Evolutionary conservation across 2,888 invertebrate species (phyloP).

Genomic region (Phengaris alcon): DNA sequence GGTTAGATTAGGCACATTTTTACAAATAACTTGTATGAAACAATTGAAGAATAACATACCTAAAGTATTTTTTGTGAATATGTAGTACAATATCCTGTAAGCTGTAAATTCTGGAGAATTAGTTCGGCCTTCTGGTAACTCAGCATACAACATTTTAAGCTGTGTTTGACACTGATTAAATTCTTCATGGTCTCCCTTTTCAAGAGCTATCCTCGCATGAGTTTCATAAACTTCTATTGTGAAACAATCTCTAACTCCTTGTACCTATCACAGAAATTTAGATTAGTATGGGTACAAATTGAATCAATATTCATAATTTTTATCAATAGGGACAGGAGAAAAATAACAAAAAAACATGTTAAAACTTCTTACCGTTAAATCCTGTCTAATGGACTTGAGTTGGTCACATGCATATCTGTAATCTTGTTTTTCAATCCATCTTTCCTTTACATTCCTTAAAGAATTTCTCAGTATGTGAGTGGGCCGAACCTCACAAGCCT

Average conservation of each 20-base stretch:
- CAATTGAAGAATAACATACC: slow-evolving; percentile 78
- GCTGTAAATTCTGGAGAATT: slow-evolving; percentile 96
- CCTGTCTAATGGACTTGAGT: slow-evolving; percentile 98
- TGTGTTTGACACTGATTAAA: slow-evolving; percentile 99
- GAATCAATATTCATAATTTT: neutral
- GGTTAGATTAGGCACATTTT: neutral
- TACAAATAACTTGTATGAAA: neutral
- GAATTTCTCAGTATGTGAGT: slow-evolving; percentile 90
- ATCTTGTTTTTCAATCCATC: slow-evolving; percentile 94
- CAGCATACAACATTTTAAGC: slow-evolving; percentile 94
- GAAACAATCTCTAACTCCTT: slow-evolving; percentile 95
- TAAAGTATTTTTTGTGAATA: slow-evolving; percentile 97
- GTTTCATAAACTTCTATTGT: slow-evolving; percentile 99
- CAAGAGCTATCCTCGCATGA: slow-evolving; percentile 97
- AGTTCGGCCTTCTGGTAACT: slow-evolving; percentile 82
- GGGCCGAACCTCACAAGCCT: slow-evolving; percentile 94
- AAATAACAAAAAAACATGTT: neutral
- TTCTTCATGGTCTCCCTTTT: slow-evolving; percentile 98
- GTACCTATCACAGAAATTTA: slow-evolving; percentile 82
- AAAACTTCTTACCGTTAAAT: slow-evolving; percentile 87
- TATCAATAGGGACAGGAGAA: too few species aligned
- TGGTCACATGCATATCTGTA: slow-evolving; percentile 99
- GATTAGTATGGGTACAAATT: slow-evolving; percentile 7
- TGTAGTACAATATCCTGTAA: slow-evolving; percentile 97
- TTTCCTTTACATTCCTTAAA: slow-evolving; percentile 92